Conservation (phyloP, 1,140 invertebrate genomes). For the Drosophila repleta region DNA sequence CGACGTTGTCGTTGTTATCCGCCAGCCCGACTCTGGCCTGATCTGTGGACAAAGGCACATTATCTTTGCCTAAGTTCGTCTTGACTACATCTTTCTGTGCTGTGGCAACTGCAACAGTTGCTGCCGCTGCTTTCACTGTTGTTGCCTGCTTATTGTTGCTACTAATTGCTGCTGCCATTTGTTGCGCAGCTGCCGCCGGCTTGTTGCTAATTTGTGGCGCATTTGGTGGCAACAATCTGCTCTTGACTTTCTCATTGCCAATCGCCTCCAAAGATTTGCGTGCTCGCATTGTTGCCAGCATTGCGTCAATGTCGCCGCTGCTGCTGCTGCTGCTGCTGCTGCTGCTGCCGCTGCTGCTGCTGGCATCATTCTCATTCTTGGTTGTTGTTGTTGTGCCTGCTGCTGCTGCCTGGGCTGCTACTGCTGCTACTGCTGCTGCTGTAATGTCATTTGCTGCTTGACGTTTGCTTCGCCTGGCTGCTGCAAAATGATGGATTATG, state of each 20-base stretch:
- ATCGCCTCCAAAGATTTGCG: slow-evolving; percentile 67
- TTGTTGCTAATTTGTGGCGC: slow-evolving; percentile 78
- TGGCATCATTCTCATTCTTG: slow-evolving; percentile 45
- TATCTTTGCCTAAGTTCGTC: slow-evolving; percentile 32
- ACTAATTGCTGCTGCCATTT: slow-evolving; percentile 58
- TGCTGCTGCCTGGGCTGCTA: slow-evolving; percentile 22
- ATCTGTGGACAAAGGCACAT: slow-evolving; percentile 35
- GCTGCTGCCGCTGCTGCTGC: slow-evolving; percentile 23
- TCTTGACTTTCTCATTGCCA: slow-evolving; percentile 49
- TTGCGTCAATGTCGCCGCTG: slow-evolving; percentile 38
- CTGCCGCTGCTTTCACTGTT: slow-evolving; percentile 22
- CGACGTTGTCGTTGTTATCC: slow-evolving; percentile 28
- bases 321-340: slow-evolving; percentile 25
- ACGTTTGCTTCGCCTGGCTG: slow-evolving; percentile 61
- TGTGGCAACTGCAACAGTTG: slow-evolving; percentile 28
- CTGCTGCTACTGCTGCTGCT: slow-evolving; percentile 50
- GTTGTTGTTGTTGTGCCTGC: slow-evolving; percentile 37
- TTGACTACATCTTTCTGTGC: slow-evolving; percentile 38
- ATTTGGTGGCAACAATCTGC: slow-evolving; percentile 61
- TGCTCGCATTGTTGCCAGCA: slow-evolving; percentile 58
- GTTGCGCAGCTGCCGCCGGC: slow-evolving; percentile 53
- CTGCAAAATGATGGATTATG: slow-evolving; percentile 81
- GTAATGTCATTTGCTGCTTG: slow-evolving; percentile 65
- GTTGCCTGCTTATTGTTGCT: slow-evolving; percentile 55
- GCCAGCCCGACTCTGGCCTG: slow-evolving; percentile 17